phyloP scores from a whole-genome alignment of 2,888 invertebrate genomes.

The Chymomyza caudatula region DNA sequence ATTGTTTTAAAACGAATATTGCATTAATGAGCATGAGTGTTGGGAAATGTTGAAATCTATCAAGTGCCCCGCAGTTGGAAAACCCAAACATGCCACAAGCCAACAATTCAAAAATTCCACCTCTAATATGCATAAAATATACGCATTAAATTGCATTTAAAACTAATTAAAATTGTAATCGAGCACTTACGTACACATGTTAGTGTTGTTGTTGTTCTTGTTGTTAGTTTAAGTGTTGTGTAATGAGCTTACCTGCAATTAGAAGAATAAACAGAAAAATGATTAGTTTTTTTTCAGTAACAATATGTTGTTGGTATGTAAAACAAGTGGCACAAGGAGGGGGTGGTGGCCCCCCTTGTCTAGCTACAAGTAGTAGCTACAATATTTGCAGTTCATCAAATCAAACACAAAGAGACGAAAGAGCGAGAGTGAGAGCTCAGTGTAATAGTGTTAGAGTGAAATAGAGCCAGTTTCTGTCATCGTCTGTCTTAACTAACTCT shows the following conservation, averaged over 20 bases:
- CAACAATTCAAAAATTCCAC: not conserved
- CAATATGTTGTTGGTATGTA: not conserved
- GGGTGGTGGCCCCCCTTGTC: not conserved
- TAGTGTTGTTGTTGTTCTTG: conserved; percentile 18
- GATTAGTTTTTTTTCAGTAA: not conserved
- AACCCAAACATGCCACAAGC: conserved; percentile 26
- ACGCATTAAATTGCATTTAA: conserved; percentile 53
- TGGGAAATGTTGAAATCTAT: conserved; percentile 29
- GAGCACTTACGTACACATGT: conserved; percentile 56
- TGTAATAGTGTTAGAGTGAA: conserved; percentile 5
- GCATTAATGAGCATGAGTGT: conserved; percentile 16
- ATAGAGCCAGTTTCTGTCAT: conserved; percentile 33
- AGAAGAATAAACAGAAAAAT: conserved; percentile 53
- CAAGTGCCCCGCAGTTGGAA: conserved; percentile 43
- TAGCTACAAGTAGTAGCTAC: not conserved
- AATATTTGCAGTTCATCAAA: conserved; percentile 37
- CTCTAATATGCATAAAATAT: conserved; percentile 16
- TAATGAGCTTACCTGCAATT: conserved; percentile 68
- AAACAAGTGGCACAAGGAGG: not conserved
- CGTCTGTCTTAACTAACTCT: conserved; percentile 18
- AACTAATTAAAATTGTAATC: conserved; percentile 66
- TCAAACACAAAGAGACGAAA: conserved; percentile 16
- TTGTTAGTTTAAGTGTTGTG: conserved; percentile 23
- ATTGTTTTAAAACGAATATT: conserved; percentile 58
- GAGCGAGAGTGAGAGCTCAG: conserved; percentile 1